Evolutionary conservation across 2,888 invertebrate genomes (phyloP).

Genomic region (Nematopogon swammerdamellus): DNA sequence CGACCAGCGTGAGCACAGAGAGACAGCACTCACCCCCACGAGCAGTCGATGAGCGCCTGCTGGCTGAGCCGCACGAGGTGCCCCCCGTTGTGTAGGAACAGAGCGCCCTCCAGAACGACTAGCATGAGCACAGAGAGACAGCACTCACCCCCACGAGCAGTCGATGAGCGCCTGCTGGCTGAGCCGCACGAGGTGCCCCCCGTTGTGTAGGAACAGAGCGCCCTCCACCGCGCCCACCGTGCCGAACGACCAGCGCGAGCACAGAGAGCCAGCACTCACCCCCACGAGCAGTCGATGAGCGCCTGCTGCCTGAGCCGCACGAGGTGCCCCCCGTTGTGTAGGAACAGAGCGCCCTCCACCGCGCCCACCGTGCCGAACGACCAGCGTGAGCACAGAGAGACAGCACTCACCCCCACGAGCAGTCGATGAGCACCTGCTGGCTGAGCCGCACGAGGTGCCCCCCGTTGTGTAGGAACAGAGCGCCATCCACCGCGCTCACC

Average conservation of each 20-base stretch:
- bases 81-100: constrained; percentile 78
- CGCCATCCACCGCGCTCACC: too few relatives aligned
- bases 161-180: constrained; percentile 97
- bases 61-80: constrained; percentile 82
- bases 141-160: constrained; percentile 83
- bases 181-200: constrained; percentile 74
- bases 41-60: constrained; percentile 96
- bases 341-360: constrained; percentile 79
- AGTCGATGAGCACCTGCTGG: constrained; percentile 95
- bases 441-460: constrained; percentile 79
- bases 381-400: constrained; percentile 41
- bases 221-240: too few relatives aligned
- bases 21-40: constrained; percentile 78
- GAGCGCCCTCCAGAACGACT: constrained; percentile 54
- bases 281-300: constrained; percentile 97
- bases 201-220: constrained; percentile 80
- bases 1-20: constrained; percentile 36
- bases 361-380: too few relatives aligned
- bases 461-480: constrained; percentile 79
- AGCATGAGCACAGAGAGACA: constrained; percentile 45
- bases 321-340: constrained; percentile 76
- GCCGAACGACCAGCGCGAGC: constrained; percentile 54
- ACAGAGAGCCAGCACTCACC: constrained; percentile 37
- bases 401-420: constrained; percentile 82
- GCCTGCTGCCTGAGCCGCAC: constrained; percentile 89